Percentiles rank a stretch among this genome's conserved stretches.
Conservation (phyloP, 2,888 invertebrate genomes). For the Cephonodes hylas region DNA sequence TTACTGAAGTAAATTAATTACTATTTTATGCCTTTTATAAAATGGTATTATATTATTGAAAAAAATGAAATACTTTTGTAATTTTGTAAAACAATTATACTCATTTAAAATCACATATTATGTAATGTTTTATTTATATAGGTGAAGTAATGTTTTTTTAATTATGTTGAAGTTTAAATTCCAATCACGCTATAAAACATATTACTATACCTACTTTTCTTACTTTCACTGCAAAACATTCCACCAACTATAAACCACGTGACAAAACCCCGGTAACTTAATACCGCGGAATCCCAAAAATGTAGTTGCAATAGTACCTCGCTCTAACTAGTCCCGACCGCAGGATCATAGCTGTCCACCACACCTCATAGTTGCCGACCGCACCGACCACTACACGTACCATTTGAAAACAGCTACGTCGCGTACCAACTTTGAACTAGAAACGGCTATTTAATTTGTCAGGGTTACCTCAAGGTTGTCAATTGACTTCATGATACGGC, state of each 20-base stretch:
- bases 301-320: slow-evolving; percentile 53
- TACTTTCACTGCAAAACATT: slow-evolving; percentile 13
- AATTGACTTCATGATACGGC: slow-evolving; percentile 14
- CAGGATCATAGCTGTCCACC: slow-evolving; percentile 47
- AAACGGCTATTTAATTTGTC: slow-evolving; percentile 20
- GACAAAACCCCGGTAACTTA: slow-evolving; percentile 19
- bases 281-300: slow-evolving; percentile 63
- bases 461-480: slow-evolving; percentile 24
- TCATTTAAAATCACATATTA: too few relatives aligned
- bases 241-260: slow-evolving; percentile 17
- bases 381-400: slow-evolving; percentile 17
- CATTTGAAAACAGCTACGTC: slow-evolving; percentile 17
- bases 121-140: too few relatives aligned
- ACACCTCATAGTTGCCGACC: slow-evolving; percentile 30
- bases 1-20: too few relatives aligned
- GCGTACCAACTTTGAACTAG: slow-evolving; percentile 16
- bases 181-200: too few relatives aligned
- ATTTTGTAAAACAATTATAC: too few relatives aligned
- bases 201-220: background rate
- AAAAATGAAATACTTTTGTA: too few relatives aligned
- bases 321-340: slow-evolving; percentile 59
- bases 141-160: too few relatives aligned
- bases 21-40: too few relatives aligned
- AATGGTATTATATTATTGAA: too few relatives aligned
- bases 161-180: too few relatives aligned